Conservation (phyloP, 1,140 invertebrate species). For the Scaptomyza graminum region DNA sequence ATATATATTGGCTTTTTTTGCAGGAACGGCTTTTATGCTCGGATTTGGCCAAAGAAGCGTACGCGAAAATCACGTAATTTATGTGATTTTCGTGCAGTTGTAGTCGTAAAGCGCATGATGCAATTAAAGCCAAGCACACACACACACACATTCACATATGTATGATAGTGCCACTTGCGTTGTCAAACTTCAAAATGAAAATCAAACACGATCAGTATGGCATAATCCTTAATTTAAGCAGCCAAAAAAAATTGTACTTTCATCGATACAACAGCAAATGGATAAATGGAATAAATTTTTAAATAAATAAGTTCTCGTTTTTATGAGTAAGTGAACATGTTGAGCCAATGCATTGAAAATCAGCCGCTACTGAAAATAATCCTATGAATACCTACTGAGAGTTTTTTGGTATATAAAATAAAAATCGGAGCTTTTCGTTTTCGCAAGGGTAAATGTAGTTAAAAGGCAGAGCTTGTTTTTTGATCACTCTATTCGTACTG, state of each 20-base stretch:
- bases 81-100: conserved; percentile 62
- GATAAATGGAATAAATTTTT: not conserved
- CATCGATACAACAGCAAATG: not conserved
- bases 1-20: conserved; percentile 36
- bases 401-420: not conserved
- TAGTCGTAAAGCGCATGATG: conserved; percentile 42
- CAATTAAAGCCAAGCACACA: conserved; percentile 57
- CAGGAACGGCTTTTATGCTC: conserved; percentile 32
- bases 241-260: conserved; percentile 11
- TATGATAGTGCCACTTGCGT: not conserved
- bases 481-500: too few species aligned
- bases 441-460: too few species aligned
- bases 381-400: not conserved
- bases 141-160: conserved; percentile 5
- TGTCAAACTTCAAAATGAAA: conserved; percentile 41
- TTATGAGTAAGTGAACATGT: not conserved
- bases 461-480: too few species aligned
- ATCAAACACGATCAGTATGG: conserved; percentile 38
- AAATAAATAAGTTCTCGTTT: not conserved
- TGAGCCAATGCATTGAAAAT: not conserved
- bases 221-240: conserved; percentile 30
- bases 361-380: not conserved
- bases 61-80: conserved; percentile 78
- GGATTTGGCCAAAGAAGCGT: conserved; percentile 71
- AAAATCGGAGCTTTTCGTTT: too few species aligned